Percentiles rank a stretch among this genome's conserved stretches.
phyloP scores from a whole-genome alignment of 1,140 invertebrate genomes.

The Dendroctonus ponderosae region DNA sequence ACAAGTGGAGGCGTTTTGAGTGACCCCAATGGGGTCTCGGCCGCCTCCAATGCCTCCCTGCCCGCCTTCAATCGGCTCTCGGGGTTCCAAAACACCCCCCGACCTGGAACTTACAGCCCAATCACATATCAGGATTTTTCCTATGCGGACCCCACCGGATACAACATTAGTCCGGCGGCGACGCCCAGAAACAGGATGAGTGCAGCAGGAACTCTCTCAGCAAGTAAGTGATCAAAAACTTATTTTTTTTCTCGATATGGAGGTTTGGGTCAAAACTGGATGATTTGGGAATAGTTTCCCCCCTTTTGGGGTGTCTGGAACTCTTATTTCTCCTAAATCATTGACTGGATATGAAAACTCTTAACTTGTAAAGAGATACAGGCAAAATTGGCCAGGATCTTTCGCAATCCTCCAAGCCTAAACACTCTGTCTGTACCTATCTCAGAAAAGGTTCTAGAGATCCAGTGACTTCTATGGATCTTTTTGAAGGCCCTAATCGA shows the following conservation, averaged over 20 bases:
- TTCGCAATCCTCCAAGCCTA: too few relatives aligned
- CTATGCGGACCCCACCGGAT: slow-evolving; percentile 22
- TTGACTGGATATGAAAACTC: neutral
- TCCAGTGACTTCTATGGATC: too few relatives aligned
- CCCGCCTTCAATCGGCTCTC: slow-evolving; percentile 46
- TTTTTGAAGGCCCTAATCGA: too few relatives aligned
- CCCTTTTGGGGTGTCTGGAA: too few relatives aligned
- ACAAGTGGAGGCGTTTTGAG: too few relatives aligned
- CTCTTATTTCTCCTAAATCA: neutral
- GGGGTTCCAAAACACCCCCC: slow-evolving; percentile 35
- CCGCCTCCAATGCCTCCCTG: slow-evolving; percentile 35
- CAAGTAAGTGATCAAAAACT: slow-evolving; percentile 51
- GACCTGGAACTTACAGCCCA: slow-evolving; percentile 13
- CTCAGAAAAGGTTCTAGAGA: too few relatives aligned
- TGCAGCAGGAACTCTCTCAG: slow-evolving; percentile 54
- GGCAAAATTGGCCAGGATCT: too few relatives aligned
- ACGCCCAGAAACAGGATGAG: slow-evolving; percentile 40
- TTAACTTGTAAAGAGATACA: too few relatives aligned
- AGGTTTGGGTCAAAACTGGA: too few relatives aligned
- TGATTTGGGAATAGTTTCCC: too few relatives aligned
- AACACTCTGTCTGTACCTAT: too few relatives aligned
- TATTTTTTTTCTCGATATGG: neutral
- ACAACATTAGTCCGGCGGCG: slow-evolving; percentile 26
- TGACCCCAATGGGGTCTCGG: slow-evolving; percentile 33
- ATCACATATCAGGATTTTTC: slow-evolving; percentile 22